Base-by-base conservation (phyloP, 2,888 invertebrate genomes). In the Brassicogethes aeneus region DNA sequence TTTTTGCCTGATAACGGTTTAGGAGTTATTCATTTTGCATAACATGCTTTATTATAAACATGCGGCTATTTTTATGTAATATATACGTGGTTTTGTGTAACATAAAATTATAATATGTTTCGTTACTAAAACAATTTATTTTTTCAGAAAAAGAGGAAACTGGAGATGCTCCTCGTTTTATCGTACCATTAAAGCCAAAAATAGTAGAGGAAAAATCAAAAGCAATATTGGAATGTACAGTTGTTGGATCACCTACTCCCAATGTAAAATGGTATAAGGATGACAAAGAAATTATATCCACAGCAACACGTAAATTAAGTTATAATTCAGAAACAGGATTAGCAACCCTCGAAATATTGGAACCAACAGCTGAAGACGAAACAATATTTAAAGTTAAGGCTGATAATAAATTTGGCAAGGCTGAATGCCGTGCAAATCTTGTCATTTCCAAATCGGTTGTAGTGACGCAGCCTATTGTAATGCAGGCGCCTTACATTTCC, bases 371-470 rank as follows among this genome's bases (percentile, higher is more conserved):
- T 2, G 76, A 80, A 51, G 84, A 85, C 57, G 79, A 82, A 52
- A 75, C 78, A 1, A 72, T 80, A 40, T 86, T 80, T 62, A 76
- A 77, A 31, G 80, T 86, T 34, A 72, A 76, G 59, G 87, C 85
- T 3, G 73, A 75, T 42, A 88, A 88, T 63, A 74, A 77, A 57
- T 81, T 79, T 56, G 88, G 87, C 3, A 73, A 75, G 45, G 84
- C 84, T 2, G 76, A 82, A 60, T 84, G 82, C 55, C 74, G 82
- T 56, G 82, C 85, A 3, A 84, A 85, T 63, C 72, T 87, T 17
- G 68, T 83, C 31, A 74, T 81, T 36, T 74, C 73, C 56, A 70
- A 61, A 55, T 64, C 57, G 44, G 70, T 67, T 45, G 65, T 65
- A 40, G 64, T 74, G 17, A 65, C 69, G 15, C 69, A 74, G 57